Evolutionary conservation across 2,888 invertebrate genomes (phyloP), one percentile per base, ranked within the genome.

Genomic region (Mayetiola destructor): DNA sequence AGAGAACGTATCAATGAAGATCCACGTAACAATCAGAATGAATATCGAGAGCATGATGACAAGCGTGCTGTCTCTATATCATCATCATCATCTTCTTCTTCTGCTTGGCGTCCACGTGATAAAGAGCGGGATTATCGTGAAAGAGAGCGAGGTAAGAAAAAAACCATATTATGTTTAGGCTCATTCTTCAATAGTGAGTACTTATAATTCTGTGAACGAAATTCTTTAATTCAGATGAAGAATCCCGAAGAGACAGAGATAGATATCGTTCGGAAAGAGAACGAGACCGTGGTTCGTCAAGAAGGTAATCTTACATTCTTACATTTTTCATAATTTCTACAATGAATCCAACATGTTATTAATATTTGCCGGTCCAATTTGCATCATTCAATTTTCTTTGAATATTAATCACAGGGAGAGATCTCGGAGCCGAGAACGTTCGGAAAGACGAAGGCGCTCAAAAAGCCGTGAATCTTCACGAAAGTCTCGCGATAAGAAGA

Each of bases 401-500:
- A n/a, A n/a, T n/a, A n/a, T n/a, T n/a, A n/a, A n/a, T n/a, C 18
- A 14, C 23, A 56, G 69, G 12, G 70, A 70, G 27, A 78, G 83
- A 61, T 83, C 83, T 5, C 80, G 82, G 65, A 73, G 83, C 58
- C 74, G 82, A 16, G 82, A 83, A 59, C 75, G 83, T 58, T 81
- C 82, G n/a, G 18, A 32, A 3, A 20, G 54, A 5, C 75, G 82
- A 12, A 81, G 82, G 10, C 73, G 81, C 57, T 80, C 82, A 1
- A 70, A 79, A 63, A 76, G 76, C 40, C 73, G 77, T 30, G 77
- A 77, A 35, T 75, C 76, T 57, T 72, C 73, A 36, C 76, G 79
- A 3, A 75, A 85, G 58, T 84, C 84, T 69, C 73, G 75, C 60
- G 78, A 80, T 56, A 83, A 83, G 72, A 84, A 83, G 74, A 78